Conservation (phyloP, 2,888 invertebrate species). For the Drosophila pegasa region DNA sequence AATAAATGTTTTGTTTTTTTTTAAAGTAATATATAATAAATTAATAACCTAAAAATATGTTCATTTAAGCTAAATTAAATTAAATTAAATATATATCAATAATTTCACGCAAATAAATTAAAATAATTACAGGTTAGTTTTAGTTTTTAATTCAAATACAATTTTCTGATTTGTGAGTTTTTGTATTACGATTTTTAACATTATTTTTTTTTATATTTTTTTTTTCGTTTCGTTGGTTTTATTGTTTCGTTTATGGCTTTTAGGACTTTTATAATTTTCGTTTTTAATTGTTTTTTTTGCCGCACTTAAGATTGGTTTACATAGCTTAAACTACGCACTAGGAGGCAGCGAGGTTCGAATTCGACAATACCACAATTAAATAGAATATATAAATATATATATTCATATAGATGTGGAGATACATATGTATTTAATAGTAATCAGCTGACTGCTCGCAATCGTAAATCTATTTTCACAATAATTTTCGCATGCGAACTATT, state of each 20-base stretch:
- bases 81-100: conserved; percentile 41
- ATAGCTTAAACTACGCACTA: conserved; percentile 76
- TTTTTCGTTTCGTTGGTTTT: conserved; percentile 52
- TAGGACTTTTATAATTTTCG: conserved; percentile 7
- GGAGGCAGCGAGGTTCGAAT: conserved; percentile 83
- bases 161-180: conserved; percentile 57
- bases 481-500: conserved; percentile 52
- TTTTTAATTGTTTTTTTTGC: conserved; percentile 20
- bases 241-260: conserved; percentile 51
- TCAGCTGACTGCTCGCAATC: conserved; percentile 32
- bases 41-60: conserved; percentile 61
- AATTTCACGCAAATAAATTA: conserved; percentile 65
- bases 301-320: conserved; percentile 40
- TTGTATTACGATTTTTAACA: background rate
- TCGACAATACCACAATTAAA: conserved; percentile 49
- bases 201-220: conserved; percentile 17
- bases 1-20: conserved; percentile 40
- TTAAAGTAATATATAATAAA: conserved; percentile 60
- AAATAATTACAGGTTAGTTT: conserved; percentile 55
- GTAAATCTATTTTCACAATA: conserved; percentile 53
- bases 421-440: conserved; percentile 7
- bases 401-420: conserved; percentile 1
- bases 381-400: background rate
- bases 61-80: conserved; percentile 3
- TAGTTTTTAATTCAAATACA: conserved; percentile 59